Evolutionary conservation across 2,113 vertebrate species (phyloP), one percentile per base, ranked within the genome.

Genomic region (Sylvilagus bachmani): DNA sequence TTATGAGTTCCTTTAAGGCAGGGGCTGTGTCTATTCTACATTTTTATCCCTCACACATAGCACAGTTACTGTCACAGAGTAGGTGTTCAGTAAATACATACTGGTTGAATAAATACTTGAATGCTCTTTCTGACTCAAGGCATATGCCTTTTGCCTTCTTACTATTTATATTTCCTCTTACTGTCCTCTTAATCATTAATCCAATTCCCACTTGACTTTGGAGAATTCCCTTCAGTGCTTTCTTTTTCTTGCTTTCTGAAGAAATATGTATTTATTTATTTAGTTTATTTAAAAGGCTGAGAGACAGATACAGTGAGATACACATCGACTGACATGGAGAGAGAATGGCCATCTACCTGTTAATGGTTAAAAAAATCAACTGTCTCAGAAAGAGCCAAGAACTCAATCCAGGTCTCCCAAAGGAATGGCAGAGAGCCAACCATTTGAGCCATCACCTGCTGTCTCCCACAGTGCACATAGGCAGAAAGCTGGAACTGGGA

Each of bases 151-250:
- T 79, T 84, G 21, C 6, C 16, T 6, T 27, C 6, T 70, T 58
- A 64, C 66, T 61, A 27, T 53, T 79, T 83, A 21, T 74, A 74
- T 69, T 10, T n/a, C 31, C 31, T 14, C 29, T 21, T 24, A 19
- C 6, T 62, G 51, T 77, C 92, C 25, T 5, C 6, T 84, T 90
- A 29, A 49, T 64, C 38, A 53, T 25, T 94, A 88, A 82, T 10
- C 6, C 51, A 86, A 27, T 96, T 82, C 14, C 5, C 10, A 38
- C 44, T 91, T 91, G 51, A 36, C 51, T 91, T 96, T 77, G 29
- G 44, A 51, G 29, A 53, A 78, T 85, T 92, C 64, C 44, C 36
- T 74, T 58, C 6, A 25, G 49, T 33, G 8, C 31, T 79, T 75
- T 75, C 14, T 16, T 44, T 58, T 58, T 19, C 55, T 58, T 58